Base-by-base conservation (phyloP, 2,888 invertebrate species). In the Punctoribates punctum region DNA sequence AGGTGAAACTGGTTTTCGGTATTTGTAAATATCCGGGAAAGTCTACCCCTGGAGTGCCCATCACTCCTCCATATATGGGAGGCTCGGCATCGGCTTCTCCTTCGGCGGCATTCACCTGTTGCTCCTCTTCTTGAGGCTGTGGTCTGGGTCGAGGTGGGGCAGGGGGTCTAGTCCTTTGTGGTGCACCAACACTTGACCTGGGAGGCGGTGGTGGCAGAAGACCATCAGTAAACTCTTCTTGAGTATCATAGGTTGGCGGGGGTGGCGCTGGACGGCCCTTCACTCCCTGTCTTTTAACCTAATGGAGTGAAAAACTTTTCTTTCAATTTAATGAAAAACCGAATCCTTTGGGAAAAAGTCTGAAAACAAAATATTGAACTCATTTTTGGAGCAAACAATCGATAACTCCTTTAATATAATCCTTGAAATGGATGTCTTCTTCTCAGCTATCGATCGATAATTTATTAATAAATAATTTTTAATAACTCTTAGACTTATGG, bases 1-100 rank as follows among this genome's bases (percentile, higher is more conserved):
- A 93, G 2, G 90, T 89, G 85, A 93, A 93, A 80, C 88, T 87
- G 23, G 93, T 93, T 42, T 89, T 88, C 0, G 93, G 93, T 0
- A 92, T 77, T 42, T 77, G 73, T 70, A 73, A 75, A 15, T 76
- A 74, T 38, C 75, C 77, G 25, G 79, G 79, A 73, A 79, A 79
- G 51, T 79, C 79, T 5, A 78, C 78, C 9, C 79, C 79, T 11
- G 79, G 79, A 17, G 76, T 76, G 1, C 79, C 79, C 34, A 77
- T 76, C 34, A 79, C 70, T 17, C 70, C 25, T 17, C 70, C 76
- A 57, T 54, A 76, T 42, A 60, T 34, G 20, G 65, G 74, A 74
- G 72, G 75, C 72, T 73, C 75, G 42, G 51, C 42, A 72, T 65
- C 76, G 62, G 23, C 77, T 65, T 46, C 38, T 73, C 62, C 67